Base-by-base conservation (phyloP, 2,888 invertebrate genomes). In the Acronicta leporina region DNA sequence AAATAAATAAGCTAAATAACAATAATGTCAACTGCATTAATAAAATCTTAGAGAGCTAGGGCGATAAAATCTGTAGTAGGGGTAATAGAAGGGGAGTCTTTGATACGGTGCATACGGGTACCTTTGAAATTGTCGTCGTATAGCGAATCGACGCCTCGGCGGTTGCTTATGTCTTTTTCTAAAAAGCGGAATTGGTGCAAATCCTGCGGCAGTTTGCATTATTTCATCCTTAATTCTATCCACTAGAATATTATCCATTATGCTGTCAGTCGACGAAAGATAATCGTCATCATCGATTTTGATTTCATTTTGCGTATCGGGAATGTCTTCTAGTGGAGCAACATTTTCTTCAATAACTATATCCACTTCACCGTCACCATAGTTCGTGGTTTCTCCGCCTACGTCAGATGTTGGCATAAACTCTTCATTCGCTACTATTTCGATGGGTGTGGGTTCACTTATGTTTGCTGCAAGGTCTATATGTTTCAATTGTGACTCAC, bases 31-130 rank as follows among this genome's bases (percentile, higher is more conserved):
- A 40, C 4, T 20, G 43, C 9, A 58, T 65, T 84, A 91, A 77
- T 87, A 91, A 83, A 81, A 91, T 81, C 88, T 85, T 84, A 92
- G 89, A 90, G 90, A 91, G 88, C 91, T 88, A 66, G 90, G 91
- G 14, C 83, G 84, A 70, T 90, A 88, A 73, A 80, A 91, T 59
- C 83, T 67, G 52, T 89, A 90, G 61, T 89, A 89, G 1, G 91
- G 90, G 57, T 88, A 87, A 43, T 77, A 83, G 63, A 78, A 85
- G 47, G 85, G 83, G 13, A 83, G 80, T 68, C 84, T 85, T 52
- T 86, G 82, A 65, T 87, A 85, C 8, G 66, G 72, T 38, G 67
- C 54, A 47, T 75, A 71, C 0, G 91, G 90, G 51, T 89, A 87
- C 13, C 80, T 83, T 62, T 77, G 84, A 45, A 81, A 88, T 62